Evolutionary conservation across 1,140 invertebrate species (phyloP).

Genomic region (Chymomyza costata): DNA sequence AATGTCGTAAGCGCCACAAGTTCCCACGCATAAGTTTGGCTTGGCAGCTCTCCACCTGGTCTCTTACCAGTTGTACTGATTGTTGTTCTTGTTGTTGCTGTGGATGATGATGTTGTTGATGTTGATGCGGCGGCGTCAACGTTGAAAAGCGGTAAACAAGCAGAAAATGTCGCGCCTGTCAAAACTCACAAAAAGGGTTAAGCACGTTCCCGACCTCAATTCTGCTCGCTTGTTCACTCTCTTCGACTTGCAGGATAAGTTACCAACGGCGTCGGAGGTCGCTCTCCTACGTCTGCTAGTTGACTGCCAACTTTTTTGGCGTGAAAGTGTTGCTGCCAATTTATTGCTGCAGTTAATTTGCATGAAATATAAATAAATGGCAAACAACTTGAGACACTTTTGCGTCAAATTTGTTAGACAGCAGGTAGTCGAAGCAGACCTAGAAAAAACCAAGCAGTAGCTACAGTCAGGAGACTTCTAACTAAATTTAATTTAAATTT

Average conservation of each 20-base stretch:
- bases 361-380: slow-evolving; percentile 72
- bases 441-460: no score
- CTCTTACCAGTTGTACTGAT: neutral
- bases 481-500: slow-evolving; percentile 64
- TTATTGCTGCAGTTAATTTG: slow-evolving; percentile 70
- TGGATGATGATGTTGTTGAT: neutral
- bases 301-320: slow-evolving; percentile 30
- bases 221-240: neutral
- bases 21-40: slow-evolving; percentile 36
- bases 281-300: slow-evolving; percentile 10
- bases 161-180: slow-evolving; percentile 66
- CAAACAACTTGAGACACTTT: slow-evolving; percentile 54
- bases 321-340: slow-evolving; percentile 57
- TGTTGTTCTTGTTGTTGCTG: no score
- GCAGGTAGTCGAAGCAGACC: no score
- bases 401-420: slow-evolving; percentile 1
- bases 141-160: slow-evolving; percentile 65
- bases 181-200: slow-evolving; percentile 41
- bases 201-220: neutral
- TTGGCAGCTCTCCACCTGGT: slow-evolving; percentile 7
- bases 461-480: neutral
- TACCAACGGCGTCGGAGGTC: neutral
- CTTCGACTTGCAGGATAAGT: neutral
- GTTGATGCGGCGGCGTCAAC: slow-evolving; percentile 22
- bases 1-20: neutral